Percentiles rank a stretch among this genome's conserved stretches.
Evolutionary conservation across 2,888 invertebrate species (phyloP).

Genomic region (Metopia argyrocephala): DNA sequence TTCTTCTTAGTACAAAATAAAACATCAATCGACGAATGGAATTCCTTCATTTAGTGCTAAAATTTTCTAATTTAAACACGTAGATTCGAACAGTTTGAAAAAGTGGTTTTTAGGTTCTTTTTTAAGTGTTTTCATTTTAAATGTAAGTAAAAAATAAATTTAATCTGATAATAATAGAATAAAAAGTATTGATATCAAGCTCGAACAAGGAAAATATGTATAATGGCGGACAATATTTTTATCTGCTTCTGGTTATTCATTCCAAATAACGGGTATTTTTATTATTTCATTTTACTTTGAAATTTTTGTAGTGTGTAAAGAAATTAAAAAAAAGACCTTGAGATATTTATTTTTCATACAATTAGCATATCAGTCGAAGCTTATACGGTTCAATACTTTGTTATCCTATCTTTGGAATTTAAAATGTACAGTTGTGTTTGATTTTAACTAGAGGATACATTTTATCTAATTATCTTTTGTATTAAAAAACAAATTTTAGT

Average conservation of each 20-base stretch:
- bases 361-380: background rate
- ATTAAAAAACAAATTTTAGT: conserved; percentile 7
- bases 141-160: conserved; percentile 53
- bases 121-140: conserved; percentile 60
- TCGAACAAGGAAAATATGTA: background rate
- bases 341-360: conserved; percentile 22
- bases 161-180: background rate
- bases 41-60: conserved; percentile 45
- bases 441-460: conserved; percentile 4
- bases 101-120: background rate
- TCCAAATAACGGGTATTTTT: conserved; percentile 42
- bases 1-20: conserved; percentile 24
- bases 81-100: conserved; percentile 26
- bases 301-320: background rate
- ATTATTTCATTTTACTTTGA: background rate
- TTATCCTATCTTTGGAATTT: background rate
- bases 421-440: conserved; percentile 58
- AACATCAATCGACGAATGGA: background rate
- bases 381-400: background rate
- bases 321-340: conserved; percentile 42
- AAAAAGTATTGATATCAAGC: background rate
- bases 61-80: conserved; percentile 51
- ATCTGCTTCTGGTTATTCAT: too few species aligned
- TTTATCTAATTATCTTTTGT: background rate
- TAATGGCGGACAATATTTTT: background rate